Evolutionary conservation across 2,797 vertebrate genomes (phyloP).

Genomic region (Astyanax mexicanus): DNA sequence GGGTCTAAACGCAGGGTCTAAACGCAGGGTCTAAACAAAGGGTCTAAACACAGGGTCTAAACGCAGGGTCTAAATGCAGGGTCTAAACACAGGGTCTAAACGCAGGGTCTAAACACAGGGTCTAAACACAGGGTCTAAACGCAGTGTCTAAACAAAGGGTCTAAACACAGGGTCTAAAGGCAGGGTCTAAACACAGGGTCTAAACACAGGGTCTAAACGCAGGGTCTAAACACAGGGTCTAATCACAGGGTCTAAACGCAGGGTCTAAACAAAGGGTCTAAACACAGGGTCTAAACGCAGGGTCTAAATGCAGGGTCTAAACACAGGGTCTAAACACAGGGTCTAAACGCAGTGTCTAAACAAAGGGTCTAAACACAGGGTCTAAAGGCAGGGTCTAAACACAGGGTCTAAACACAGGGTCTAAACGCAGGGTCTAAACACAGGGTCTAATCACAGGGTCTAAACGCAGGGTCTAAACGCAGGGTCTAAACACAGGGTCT

Average conservation of each 20-base stretch:
- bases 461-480: constrained; percentile 66
- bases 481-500: too few species aligned
- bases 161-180: constrained; percentile 63
- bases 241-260: constrained; percentile 65
- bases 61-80: constrained; percentile 64
- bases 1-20: constrained; percentile 60
- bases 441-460: constrained; percentile 56
- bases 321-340: constrained; percentile 65
- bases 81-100: constrained; percentile 61
- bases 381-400: constrained; percentile 66
- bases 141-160: too few species aligned
- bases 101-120: constrained; percentile 62
- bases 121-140: constrained; percentile 61
- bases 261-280: constrained; percentile 49
- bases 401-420: constrained; percentile 56
- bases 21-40: constrained; percentile 64
- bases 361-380: constrained; percentile 54
- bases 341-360: too few species aligned
- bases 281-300: constrained; percentile 65
- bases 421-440: constrained; percentile 65
- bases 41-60: constrained; percentile 61
- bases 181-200: constrained; percentile 59
- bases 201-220: constrained; percentile 64
- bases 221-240: constrained; percentile 55
- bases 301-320: constrained; percentile 58